Conservation (phyloP, 1,140 invertebrate genomes). For the Achroia grisella region DNA sequence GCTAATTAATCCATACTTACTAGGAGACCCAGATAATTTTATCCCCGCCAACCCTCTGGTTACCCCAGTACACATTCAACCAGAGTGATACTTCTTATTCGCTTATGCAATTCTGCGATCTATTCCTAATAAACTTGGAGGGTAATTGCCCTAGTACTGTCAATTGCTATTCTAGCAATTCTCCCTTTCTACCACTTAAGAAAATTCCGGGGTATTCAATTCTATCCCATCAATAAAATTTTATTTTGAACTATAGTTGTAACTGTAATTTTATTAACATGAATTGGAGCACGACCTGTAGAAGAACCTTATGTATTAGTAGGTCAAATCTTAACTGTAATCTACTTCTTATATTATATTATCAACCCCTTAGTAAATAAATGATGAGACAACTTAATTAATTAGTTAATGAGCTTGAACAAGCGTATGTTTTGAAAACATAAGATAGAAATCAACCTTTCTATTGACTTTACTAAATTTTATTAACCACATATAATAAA, state of each 20-base stretch:
- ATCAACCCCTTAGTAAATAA: slow-evolving; percentile 62
- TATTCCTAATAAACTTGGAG: slow-evolving; percentile 84
- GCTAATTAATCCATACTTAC: slow-evolving; percentile 72
- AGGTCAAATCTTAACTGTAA: slow-evolving; percentile 75
- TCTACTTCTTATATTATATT: slow-evolving; percentile 76
- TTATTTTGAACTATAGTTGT: slow-evolving; percentile 69
- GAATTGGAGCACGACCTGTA: slow-evolving; percentile 78
- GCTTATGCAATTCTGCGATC: slow-evolving; percentile 83
- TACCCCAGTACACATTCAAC: slow-evolving; percentile 82
- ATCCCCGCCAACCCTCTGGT: slow-evolving; percentile 79
- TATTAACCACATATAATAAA: too few relatives aligned
- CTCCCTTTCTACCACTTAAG: slow-evolving; percentile 72
- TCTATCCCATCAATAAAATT: slow-evolving; percentile 76
- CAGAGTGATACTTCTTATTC: slow-evolving; percentile 86
- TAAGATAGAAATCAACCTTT: slow-evolving; percentile 72
- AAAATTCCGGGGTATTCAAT: slow-evolving; percentile 71
- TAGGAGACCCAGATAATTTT: slow-evolving; percentile 82
- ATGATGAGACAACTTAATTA: slow-evolving; percentile 70
- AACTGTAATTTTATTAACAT: slow-evolving; percentile 76
- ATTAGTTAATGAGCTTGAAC: slow-evolving; percentile 74
- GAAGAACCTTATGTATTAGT: slow-evolving; percentile 76
- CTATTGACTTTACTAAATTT: slow-evolving; percentile 72
- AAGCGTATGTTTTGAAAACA: slow-evolving; percentile 80
- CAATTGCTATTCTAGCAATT: slow-evolving; percentile 77
- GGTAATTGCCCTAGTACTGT: slow-evolving; percentile 79